phyloP scores from a whole-genome alignment of 1,140 invertebrate genomes.

The Hydropsyche tenuis region DNA sequence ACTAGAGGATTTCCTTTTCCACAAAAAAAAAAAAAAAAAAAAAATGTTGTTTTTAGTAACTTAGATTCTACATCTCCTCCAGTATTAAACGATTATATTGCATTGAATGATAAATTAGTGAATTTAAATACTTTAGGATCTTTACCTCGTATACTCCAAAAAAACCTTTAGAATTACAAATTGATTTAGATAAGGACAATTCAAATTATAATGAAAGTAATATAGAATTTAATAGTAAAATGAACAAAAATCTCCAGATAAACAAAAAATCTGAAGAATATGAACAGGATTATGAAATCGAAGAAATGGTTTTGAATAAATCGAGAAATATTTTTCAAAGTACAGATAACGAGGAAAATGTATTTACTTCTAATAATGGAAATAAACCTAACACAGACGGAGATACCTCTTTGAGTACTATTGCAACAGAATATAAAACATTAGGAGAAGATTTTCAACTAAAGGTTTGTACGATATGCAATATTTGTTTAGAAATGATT shows the following conservation, averaged over 20 bases:
- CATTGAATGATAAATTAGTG: conserved; percentile 41
- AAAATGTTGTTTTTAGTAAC: conserved; percentile 39
- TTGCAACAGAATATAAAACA: conserved; percentile 62
- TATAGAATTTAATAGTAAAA: neutral
- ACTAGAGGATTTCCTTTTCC: conserved; percentile 39
- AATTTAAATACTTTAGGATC: conserved; percentile 32
- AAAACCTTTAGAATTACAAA: neutral
- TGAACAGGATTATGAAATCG: conserved; percentile 51
- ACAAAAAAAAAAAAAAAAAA: too few relatives aligned
- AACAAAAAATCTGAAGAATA: conserved; percentile 29
- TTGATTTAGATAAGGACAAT: neutral
- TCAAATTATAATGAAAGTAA: neutral
- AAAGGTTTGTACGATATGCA: conserved; percentile 53
- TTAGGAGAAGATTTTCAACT: conserved; percentile 60
- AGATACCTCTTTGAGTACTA: conserved; percentile 57
- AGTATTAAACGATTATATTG: conserved; percentile 41
- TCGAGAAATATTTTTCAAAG: conserved; percentile 53
- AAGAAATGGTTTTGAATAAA: conserved; percentile 58
- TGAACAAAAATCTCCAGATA: neutral
- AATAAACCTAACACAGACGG: conserved; percentile 58
- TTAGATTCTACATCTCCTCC: conserved; percentile 30
- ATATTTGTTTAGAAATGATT: neutral
- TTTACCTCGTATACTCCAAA: conserved; percentile 3
- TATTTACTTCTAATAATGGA: conserved; percentile 49
- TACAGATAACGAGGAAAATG: conserved; percentile 49